These are phyloP conservation scores for Drosophila multiciliata DNA, from an alignment of 2,888 invertebrate species.

Conservation along the genomic window DNA sequence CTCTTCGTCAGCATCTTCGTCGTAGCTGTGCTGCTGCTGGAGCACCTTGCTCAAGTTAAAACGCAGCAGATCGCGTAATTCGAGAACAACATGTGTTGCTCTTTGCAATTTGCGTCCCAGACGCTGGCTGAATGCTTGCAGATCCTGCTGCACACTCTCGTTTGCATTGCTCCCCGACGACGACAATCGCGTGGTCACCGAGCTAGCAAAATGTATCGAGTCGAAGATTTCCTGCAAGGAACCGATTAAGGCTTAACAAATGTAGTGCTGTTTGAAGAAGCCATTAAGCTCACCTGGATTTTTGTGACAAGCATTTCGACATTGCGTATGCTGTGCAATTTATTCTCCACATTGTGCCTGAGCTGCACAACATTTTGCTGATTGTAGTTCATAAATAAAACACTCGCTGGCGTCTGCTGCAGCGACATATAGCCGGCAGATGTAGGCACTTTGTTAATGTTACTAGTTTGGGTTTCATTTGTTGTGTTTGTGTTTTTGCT, in stretches of 20 bases:
- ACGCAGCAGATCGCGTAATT: slow-evolving; percentile 78
- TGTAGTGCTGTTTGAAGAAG: neutral
- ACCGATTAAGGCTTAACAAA: neutral
- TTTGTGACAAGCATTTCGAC: slow-evolving; percentile 83
- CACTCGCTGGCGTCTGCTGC: slow-evolving; percentile 66
- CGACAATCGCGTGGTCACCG: slow-evolving; percentile 31
- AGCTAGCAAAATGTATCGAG: slow-evolving; percentile 79
- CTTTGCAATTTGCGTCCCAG: slow-evolving; percentile 81
- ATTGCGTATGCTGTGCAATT: slow-evolving; percentile 82
- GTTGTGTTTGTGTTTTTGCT: slow-evolving; percentile 63
- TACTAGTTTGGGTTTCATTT: slow-evolving; percentile 57
- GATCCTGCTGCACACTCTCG: slow-evolving; percentile 65
- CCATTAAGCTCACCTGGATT: slow-evolving; percentile 76
- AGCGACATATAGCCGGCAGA: slow-evolving; percentile 55
- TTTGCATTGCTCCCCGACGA: slow-evolving; percentile 36
- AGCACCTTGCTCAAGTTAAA: slow-evolving; percentile 78
- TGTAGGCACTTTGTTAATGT: slow-evolving; percentile 80
- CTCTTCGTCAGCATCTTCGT: slow-evolving; percentile 52
- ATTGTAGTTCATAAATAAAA: slow-evolving; percentile 74
- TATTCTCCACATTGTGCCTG: slow-evolving; percentile 79
- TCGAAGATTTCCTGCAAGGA: slow-evolving; percentile 83
- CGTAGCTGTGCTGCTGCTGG: slow-evolving; percentile 58
- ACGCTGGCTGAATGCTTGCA: slow-evolving; percentile 76
- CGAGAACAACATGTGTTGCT: slow-evolving; percentile 78
- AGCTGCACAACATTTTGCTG: slow-evolving; percentile 81